Evolutionary conservation across 1,140 invertebrate species (phyloP), one percentile per base, ranked within the genome.

Genomic region (Caenorhabditis tropicalis): DNA sequence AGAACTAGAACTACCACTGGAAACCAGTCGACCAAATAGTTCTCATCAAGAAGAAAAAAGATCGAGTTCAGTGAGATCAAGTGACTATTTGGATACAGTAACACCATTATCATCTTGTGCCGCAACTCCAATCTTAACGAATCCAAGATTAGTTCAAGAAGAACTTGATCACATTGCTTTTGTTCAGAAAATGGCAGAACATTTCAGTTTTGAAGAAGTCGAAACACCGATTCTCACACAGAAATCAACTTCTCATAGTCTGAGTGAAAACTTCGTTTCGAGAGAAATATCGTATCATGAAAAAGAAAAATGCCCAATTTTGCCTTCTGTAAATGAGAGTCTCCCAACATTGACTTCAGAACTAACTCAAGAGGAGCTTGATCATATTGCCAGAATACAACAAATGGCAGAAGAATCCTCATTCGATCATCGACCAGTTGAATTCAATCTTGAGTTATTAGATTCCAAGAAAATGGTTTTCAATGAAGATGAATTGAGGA

Each of bases 321-420:
- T 74, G 12, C 24, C 65, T 74, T 2, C 65, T 36, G 33, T 74
- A 10, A 31, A 21, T n/a, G n/a, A n/a, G 33, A 74, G 27, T 12
- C 31, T 36, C 16, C 10, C 6, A 74, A 4, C 36, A 24, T 1
- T 27, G 7, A 19, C 16, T n/a, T 36, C 58, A 12, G 19, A 74
- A n/a, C 27, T 82, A 31, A 82, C 56, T 12, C 56, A 85, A 82
- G 49, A 79, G 36, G 83, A 84, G 21, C n/a, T 82, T 16, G 81
- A 58, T 29, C 60, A 79, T 39, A 60, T 58, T 31, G 81, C 51
- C 0, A 39, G 36, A 15, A 43, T 85, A 9, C 56, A 70, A 33
- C 39, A 82, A 21, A 36, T 82, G 33, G 80, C 58, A 49, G 36
- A 65, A 9, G 43, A 31, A 33, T 36, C 82, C 21, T 49, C 82